Evolutionary conservation across 2,113 vertebrate genomes (phyloP).

Genomic region (Coregonus clupeaformis): DNA sequence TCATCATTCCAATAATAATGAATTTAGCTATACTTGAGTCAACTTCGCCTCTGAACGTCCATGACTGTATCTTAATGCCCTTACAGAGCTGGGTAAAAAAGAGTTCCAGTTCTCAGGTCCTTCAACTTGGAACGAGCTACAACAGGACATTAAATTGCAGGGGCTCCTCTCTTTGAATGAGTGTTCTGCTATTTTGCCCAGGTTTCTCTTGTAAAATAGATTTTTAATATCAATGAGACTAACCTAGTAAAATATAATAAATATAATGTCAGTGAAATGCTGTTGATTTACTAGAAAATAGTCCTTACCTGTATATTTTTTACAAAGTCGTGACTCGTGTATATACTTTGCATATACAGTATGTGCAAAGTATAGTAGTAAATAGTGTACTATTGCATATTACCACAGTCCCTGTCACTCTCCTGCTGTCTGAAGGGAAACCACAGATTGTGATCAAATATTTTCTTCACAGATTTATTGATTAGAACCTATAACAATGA

Average conservation of each 20-base stretch:
- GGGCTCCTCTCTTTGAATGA: too few species aligned
- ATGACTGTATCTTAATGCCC: too few species aligned
- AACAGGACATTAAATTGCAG: too few species aligned
- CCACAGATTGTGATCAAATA: conserved; percentile 17
- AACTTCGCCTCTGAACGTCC: too few species aligned
- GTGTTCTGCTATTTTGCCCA: too few species aligned
- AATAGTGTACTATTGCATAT: not conserved
- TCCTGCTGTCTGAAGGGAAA: not conserved
- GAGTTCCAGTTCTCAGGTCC: too few species aligned
- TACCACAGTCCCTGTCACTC: not conserved
- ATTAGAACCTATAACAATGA: not conserved
- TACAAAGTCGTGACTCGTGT: not conserved
- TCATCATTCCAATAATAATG: not conserved
- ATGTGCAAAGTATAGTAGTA: not conserved
- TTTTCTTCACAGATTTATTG: conserved; percentile 19
- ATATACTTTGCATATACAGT: not conserved
- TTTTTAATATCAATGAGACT: too few species aligned
- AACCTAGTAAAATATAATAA: too few species aligned
- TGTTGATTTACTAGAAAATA: not conserved
- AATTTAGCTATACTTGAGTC: too few species aligned
- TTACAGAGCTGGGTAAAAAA: too few species aligned
- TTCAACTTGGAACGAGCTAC: too few species aligned
- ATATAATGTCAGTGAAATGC: not conserved
- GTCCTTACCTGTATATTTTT: not conserved
- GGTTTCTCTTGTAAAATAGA: not conserved